Percentiles rank a stretch among this genome's conserved stretches.
These are phyloP conservation scores for Tyrannus savana DNA, from an alignment of 2,113 vertebrate species.

Conservation along the genomic window DNA sequence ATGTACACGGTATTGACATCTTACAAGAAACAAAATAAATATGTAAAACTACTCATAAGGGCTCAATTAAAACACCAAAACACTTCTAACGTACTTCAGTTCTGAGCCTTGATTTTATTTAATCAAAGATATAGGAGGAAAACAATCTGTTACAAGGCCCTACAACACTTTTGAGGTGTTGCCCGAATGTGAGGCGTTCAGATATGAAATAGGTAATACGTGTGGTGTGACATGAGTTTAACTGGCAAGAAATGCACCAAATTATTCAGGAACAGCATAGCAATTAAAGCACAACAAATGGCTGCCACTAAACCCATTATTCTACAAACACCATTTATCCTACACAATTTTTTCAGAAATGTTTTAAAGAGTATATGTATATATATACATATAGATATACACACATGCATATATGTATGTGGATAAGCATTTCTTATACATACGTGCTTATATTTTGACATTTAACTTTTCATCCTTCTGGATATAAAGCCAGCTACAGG, in stretches of 20 bases:
- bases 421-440: not conserved
- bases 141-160: not conserved
- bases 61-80: not conserved
- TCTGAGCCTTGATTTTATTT: not conserved
- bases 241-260: not conserved
- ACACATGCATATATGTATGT: not conserved
- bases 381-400: not conserved
- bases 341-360: not conserved
- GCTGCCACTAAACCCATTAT: not conserved
- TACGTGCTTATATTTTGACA: not conserved
- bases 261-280: not conserved
- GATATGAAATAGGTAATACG: accelerated
- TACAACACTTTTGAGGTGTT: not conserved
- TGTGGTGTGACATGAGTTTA: not conserved
- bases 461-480: not conserved
- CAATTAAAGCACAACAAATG: not conserved
- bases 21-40: not conserved
- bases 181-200: not conserved
- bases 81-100: not conserved
- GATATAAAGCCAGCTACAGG: not conserved
- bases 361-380: not conserved
- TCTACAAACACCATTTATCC: not conserved
- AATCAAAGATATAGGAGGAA: not conserved
- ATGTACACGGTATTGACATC: not conserved
- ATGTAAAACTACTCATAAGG: not conserved